Conservation (phyloP, 2,888 invertebrate species). For the Apeira syringaria region DNA sequence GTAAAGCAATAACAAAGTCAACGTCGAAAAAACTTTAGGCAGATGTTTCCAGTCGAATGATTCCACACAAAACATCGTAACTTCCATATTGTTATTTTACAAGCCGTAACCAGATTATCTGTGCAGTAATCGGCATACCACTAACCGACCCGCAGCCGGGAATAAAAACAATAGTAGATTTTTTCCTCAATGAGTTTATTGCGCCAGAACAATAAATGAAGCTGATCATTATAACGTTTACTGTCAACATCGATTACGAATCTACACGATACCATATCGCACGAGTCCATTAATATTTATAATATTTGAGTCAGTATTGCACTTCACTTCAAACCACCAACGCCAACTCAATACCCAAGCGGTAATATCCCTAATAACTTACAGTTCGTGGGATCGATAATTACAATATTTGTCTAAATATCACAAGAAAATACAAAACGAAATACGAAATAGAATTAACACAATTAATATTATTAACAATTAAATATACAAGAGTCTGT, state of each 20-base stretch:
- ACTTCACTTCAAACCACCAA: conserved; percentile 63
- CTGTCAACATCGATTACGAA: conserved; percentile 83
- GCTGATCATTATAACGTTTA: conserved; percentile 82
- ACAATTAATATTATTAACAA: conserved; percentile 82
- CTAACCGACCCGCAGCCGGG: conserved; percentile 44
- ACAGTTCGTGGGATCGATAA: conserved; percentile 79
- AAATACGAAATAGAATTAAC: conserved; percentile 81
- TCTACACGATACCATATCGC: conserved; percentile 76
- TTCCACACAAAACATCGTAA: conserved; percentile 42
- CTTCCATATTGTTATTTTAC: conserved; percentile 43
- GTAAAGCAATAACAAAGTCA: conserved; percentile 32
- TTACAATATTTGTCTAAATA: conserved; percentile 82
- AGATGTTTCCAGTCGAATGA: conserved; percentile 49
- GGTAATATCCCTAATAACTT: conserved; percentile 75
- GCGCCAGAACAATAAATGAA: conserved; percentile 83
- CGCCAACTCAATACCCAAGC: conserved; percentile 68
- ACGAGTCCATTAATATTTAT: conserved; percentile 74
- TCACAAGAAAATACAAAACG: conserved; percentile 84
- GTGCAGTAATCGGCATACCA: conserved; percentile 46
- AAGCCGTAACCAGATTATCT: conserved; percentile 51
- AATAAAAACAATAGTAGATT: conserved; percentile 72
- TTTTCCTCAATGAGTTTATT: conserved; percentile 81
- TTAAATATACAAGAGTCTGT: conserved; percentile 74
- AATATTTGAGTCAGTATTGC: conserved; percentile 77
- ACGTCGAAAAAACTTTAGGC: conserved; percentile 38